Percentiles rank a stretch among this genome's conserved stretches.
Conservation (phyloP, 2,888 invertebrate species). For the Polymixis lichenea region DNA sequence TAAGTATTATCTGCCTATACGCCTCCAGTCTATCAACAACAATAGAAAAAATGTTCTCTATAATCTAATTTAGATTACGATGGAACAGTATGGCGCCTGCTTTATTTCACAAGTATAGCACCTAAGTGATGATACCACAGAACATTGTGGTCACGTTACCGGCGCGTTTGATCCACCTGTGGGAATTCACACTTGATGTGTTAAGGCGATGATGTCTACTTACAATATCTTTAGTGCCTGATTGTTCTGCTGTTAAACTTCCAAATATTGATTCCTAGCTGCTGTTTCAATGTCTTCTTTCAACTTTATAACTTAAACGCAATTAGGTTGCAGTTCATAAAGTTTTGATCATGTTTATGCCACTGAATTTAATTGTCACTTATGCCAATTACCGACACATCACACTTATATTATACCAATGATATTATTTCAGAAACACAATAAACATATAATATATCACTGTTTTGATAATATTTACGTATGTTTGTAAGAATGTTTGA, state of each 20-base stretch:
- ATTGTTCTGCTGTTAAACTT: not conserved
- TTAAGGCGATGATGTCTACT: slow-evolving; percentile 41
- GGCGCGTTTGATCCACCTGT: slow-evolving; percentile 32
- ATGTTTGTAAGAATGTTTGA: not conserved
- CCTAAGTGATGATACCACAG: slow-evolving; percentile 35
- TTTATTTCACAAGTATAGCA: slow-evolving; percentile 30
- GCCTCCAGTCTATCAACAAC: slow-evolving; percentile 3
- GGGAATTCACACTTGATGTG: slow-evolving; percentile 37
- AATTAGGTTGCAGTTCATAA: not conserved
- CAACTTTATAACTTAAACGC: not conserved
- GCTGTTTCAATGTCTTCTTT: not conserved
- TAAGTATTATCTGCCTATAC: not conserved
- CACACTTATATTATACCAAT: not conserved
- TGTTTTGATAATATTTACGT: not conserved
- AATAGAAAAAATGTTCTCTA: slow-evolving; percentile 20
- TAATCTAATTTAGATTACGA: slow-evolving; percentile 28
- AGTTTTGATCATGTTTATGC: not conserved
- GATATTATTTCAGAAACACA: not conserved
- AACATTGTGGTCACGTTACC: slow-evolving; percentile 14
- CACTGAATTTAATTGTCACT: not conserved
- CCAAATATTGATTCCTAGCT: not conserved
- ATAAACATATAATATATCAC: not conserved
- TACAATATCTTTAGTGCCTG: not conserved
- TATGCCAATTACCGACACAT: not conserved
- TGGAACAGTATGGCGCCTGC: slow-evolving; percentile 31